Evolutionary conservation across 37 sponge, comb jelly and placozoan genomes (phyloP).

Genomic region (Beroe forskalii): DNA sequence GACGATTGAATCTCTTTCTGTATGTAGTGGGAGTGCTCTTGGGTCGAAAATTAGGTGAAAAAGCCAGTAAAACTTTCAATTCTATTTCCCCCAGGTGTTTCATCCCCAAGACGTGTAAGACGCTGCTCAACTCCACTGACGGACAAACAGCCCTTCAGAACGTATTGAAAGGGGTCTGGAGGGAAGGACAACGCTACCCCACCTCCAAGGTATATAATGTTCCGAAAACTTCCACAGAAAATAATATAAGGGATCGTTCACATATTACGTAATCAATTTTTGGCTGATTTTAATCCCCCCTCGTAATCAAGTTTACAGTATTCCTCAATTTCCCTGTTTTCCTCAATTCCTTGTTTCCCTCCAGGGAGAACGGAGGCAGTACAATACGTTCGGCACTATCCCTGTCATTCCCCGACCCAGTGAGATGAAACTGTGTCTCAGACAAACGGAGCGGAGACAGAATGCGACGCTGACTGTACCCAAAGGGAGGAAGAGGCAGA

Average conservation of each 20-base stretch:
- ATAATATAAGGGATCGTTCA: too few relatives aligned
- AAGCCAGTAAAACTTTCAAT: too few relatives aligned
- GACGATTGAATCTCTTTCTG: too few relatives aligned
- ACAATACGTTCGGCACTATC: not conserved
- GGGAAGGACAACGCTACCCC: not conserved
- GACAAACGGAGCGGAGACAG: not conserved
- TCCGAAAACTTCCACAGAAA: too few relatives aligned
- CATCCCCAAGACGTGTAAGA: not conserved
- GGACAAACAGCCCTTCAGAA: not conserved
- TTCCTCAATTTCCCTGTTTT: not conserved
- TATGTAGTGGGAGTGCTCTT: too few relatives aligned
- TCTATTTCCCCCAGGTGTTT: too few relatives aligned
- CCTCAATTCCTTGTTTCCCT: too few relatives aligned
- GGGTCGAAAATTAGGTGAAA: too few relatives aligned
- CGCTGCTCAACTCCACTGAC: not conserved
- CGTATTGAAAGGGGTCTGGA: not conserved
- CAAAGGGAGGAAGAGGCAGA: not conserved
- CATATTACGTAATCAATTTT: too few relatives aligned
- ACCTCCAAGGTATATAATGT: too few relatives aligned
- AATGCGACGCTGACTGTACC: not conserved
- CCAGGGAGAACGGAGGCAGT: too few relatives aligned
- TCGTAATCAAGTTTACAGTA: not conserved
- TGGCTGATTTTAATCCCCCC: too few relatives aligned
- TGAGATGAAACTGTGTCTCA: not conserved
- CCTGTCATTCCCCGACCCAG: not conserved